Evolutionary conservation across 2,888 invertebrate species (phyloP).

Genomic region (Amphiduros pacificus): DNA sequence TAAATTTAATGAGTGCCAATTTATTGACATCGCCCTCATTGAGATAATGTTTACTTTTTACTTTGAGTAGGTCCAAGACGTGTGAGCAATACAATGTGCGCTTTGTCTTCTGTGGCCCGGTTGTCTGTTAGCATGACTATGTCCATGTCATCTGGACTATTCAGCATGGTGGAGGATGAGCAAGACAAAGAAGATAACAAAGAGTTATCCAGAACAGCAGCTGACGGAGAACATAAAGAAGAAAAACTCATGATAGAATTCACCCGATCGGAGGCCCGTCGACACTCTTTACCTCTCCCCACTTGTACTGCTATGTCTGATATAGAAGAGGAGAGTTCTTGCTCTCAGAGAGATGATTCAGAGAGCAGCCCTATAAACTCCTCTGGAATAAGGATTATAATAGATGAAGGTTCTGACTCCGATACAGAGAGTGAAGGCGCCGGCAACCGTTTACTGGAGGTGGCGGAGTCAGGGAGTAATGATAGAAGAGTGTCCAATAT

Average conservation of each 20-base stretch:
- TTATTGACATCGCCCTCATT: too few relatives aligned
- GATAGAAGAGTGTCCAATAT: too few relatives aligned
- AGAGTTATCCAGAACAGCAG: constrained; percentile 6
- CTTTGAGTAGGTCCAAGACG: constrained; percentile 20
- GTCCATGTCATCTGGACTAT: constrained; percentile 36
- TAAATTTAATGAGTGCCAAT: too few relatives aligned
- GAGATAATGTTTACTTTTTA: neutral
- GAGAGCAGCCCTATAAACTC: constrained; percentile 22
- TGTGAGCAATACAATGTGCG: constrained; percentile 30
- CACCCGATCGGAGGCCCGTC: constrained; percentile 1
- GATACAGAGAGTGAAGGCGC: too few relatives aligned
- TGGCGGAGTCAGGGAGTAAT: too few relatives aligned
- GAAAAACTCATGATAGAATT: constrained; percentile 8
- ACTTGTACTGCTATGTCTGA: constrained; percentile 5
- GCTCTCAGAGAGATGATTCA: neutral
- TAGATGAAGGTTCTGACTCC: constrained; percentile 20
- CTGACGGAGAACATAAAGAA: constrained; percentile 8
- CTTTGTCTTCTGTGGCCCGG: constrained; percentile 32
- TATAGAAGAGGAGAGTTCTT: constrained; percentile 7
- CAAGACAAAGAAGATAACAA: constrained; percentile 11
- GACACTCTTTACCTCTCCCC: constrained; percentile 12
- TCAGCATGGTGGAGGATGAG: constrained; percentile 20
- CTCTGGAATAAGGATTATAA: constrained; percentile 25
- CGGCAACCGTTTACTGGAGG: too few relatives aligned
- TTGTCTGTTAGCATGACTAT: constrained; percentile 35